Evolutionary conservation across 2,113 vertebrate species (phyloP).

Genomic region (Bubo scandiacus): DNA sequence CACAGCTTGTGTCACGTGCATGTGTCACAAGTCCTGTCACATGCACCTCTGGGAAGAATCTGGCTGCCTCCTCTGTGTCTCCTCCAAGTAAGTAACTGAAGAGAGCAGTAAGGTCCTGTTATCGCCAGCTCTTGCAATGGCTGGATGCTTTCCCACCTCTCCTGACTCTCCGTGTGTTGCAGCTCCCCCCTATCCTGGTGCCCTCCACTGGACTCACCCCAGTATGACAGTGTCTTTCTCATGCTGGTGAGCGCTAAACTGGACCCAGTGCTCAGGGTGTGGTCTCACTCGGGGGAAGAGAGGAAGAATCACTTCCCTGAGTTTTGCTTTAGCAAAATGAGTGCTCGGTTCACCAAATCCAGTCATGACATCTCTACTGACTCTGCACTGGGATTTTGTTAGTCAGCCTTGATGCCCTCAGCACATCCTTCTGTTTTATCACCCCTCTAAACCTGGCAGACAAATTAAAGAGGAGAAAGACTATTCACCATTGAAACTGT

Average conservation of each 20-base stretch:
- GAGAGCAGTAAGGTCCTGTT: not conserved
- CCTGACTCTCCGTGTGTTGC: accelerated
- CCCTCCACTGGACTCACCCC: not conserved
- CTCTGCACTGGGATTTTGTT: not conserved
- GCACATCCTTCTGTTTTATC: not conserved
- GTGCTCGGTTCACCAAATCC: not conserved
- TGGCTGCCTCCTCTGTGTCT: not conserved
- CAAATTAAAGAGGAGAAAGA: not conserved
- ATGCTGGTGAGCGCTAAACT: not conserved
- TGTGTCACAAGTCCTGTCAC: not conserved
- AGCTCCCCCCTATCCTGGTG: not conserved
- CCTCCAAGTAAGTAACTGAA: not conserved
- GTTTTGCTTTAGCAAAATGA: not conserved
- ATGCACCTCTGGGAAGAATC: not conserved
- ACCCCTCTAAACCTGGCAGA: not conserved
- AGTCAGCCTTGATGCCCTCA: not conserved
- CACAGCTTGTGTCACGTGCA: not conserved
- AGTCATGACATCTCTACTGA: not conserved
- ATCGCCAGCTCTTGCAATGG: accelerated
- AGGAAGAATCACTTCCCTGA: not conserved
- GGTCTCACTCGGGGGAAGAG: not conserved
- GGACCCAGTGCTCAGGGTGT: not conserved
- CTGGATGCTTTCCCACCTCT: not conserved
- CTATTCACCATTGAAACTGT: not conserved
- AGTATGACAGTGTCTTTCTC: not conserved